Percentiles rank a stretch among this genome's conserved stretches.
These are phyloP conservation scores for Pterocles gutturalis DNA, from an alignment of 2,113 vertebrate species.

Conservation along the genomic window DNA sequence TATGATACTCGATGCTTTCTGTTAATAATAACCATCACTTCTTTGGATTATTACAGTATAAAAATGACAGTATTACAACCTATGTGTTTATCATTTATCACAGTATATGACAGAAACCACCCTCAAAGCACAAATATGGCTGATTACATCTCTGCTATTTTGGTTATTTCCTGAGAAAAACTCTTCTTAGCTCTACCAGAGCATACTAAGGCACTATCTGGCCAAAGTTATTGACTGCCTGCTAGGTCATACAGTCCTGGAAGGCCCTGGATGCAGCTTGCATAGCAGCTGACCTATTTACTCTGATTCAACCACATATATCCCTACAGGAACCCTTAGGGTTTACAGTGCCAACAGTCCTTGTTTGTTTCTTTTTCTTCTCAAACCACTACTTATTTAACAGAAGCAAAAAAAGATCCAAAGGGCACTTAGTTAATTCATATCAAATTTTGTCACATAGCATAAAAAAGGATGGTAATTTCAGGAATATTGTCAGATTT, in stretches of 20 bases:
- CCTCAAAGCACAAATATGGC: not conserved
- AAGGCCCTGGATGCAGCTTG: not conserved
- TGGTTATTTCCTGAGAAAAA: not conserved
- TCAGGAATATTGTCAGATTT: not conserved
- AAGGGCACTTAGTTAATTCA: not conserved
- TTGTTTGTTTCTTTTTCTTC: not conserved
- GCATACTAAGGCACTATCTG: not conserved
- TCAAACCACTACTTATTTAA: not conserved
- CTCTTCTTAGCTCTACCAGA: not conserved
- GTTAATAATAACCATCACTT: not conserved
- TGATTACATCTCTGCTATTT: not conserved
- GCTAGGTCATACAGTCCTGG: not conserved
- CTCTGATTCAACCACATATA: not conserved
- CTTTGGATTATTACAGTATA: not conserved
- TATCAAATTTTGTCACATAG: not conserved
- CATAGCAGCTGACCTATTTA: constrained; percentile 14
- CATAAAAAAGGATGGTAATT: not conserved
- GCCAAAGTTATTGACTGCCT: not conserved
- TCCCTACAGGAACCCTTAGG: constrained; percentile 24
- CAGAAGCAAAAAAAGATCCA: not conserved
- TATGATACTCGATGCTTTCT: not conserved
- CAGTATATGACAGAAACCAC: not conserved
- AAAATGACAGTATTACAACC: not conserved
- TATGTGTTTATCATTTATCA: not conserved
- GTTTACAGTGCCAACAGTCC: not conserved